Evolutionary conservation across 2,888 invertebrate genomes (phyloP).

Genomic region (Acleris emargana): DNA sequence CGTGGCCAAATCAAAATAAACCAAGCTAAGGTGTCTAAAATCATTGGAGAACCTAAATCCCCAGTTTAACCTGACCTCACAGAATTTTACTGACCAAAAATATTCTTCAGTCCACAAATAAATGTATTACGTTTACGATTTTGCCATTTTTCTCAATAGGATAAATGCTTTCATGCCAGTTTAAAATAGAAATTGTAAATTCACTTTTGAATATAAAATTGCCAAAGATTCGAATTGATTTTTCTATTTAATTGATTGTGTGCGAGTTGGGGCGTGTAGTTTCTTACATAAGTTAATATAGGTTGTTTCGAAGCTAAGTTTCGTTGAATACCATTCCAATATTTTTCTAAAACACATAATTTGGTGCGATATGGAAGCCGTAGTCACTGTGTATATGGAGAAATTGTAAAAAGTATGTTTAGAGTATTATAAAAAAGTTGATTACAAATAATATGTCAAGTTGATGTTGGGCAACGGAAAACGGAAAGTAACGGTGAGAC

Average conservation of each 20-base stretch:
- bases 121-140: conserved; percentile 66
- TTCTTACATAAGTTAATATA: conserved; percentile 33
- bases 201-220: conserved; percentile 82
- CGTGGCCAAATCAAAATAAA: too few relatives aligned
- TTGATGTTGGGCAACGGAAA: conserved; percentile 75
- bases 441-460: conserved; percentile 70
- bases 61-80: too few relatives aligned
- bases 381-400: conserved; percentile 72
- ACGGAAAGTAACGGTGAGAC: conserved; percentile 70
- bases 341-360: conserved; percentile 70
- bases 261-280: conserved; percentile 51
- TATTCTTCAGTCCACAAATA: conserved; percentile 51
- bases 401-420: conserved; percentile 79
- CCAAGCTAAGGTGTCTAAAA: too few relatives aligned
- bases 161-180: conserved; percentile 70
- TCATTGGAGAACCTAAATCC: too few relatives aligned
- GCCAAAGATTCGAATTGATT: conserved; percentile 81
- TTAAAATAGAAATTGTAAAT: conserved; percentile 75
- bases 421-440: conserved; percentile 75
- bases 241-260: conserved; percentile 50
- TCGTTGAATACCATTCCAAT: conserved; percentile 75
- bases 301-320: conserved; percentile 51
- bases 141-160: conserved; percentile 77
- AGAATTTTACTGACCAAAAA: conserved; percentile 37
- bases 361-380: conserved; percentile 68